Conservation (phyloP, 2,888 invertebrate species). For the Oxycera nigricornis region DNA sequence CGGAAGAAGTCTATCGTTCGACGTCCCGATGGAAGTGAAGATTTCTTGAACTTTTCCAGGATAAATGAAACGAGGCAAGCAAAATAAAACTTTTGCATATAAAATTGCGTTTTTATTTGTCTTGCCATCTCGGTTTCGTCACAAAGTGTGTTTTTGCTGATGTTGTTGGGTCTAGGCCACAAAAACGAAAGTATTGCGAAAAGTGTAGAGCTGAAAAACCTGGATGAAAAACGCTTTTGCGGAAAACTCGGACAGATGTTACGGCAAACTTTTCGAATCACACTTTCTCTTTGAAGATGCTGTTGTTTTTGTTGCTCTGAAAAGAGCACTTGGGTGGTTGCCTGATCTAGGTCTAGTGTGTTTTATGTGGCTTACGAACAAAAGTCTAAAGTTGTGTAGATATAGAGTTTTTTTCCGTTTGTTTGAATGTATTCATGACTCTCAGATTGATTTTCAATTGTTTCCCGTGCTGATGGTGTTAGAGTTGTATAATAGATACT, state of each 20-base stretch:
- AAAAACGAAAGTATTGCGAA: background rate
- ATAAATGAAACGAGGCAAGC: background rate
- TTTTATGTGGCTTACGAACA: too few relatives aligned
- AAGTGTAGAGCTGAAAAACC: background rate
- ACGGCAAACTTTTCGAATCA: constrained; percentile 1
- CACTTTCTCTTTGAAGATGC: background rate
- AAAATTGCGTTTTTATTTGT: constrained; percentile 19
- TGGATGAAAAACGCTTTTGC: constrained; percentile 9
- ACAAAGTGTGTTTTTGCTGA: constrained; percentile 1
- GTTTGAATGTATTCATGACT: too few relatives aligned
- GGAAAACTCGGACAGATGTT: constrained; percentile 10
- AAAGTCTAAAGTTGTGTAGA: too few relatives aligned
- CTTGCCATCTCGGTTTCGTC: background rate
- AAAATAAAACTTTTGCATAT: constrained; percentile 34
- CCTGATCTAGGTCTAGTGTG: background rate
- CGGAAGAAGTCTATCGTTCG: background rate
- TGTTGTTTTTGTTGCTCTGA: background rate
- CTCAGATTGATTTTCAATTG: too few relatives aligned
- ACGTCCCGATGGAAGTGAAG: constrained; percentile 1
- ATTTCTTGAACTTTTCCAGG: constrained; percentile 3
- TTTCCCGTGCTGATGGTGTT: too few relatives aligned
- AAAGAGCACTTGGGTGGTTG: too few relatives aligned
- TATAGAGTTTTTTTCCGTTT: too few relatives aligned
- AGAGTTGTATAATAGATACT: too few relatives aligned
- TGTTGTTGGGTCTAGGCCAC: background rate